Base-by-base conservation (phyloP, 2,113 vertebrate species). In the Elaphurus davidianus region DNA sequence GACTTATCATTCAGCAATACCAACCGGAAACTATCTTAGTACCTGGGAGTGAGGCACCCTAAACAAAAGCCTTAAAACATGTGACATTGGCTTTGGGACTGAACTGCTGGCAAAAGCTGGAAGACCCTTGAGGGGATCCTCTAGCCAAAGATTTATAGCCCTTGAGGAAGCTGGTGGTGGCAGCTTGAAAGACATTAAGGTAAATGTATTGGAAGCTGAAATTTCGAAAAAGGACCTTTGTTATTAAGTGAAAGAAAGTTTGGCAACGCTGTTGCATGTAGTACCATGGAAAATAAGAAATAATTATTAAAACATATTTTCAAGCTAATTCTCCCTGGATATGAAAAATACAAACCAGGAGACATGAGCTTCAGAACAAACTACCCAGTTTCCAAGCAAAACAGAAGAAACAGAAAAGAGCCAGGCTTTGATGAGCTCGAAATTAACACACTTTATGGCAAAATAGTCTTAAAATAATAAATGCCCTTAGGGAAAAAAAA, bases 381-480 rank as follows among this genome's bases (percentile, higher is more conserved):
- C 15, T 28, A 12, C 30, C 52, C 43, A 74, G 36, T 64, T 89
- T 94, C 81, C n/a, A 94, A 94, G 45, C 52, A 95, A 95, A 98
- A 74, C 79, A 64, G 10, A 92, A n/a, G 11, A 81, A 85, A 67
- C 55, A 62, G 30, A 54, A 85, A 90, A 94, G 5, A 94, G 28
- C 5, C 27, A 87, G 30, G 30, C 83, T 60, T 86, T 79, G 7
- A 55, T 83, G 15, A 15, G 21, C 64, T 87, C 71, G 12, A 97
- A 98, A 87, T 84, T 93, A 92, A 64, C 96, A 96, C 50, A 40
- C 23, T 59, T 88, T 59, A 45, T 81, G 60, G 40, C 52, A 71
- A 60, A 91, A 47, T 57, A 78, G 82, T 93, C 71, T 96, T 71
- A 87, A 94, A 92, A 36, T 93, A 89, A 85, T 54, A 87, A 97